These are phyloP conservation scores for Odocoileus hemionus DNA, from an alignment of 2,113 vertebrate species.

Conservation along the genomic window DNA sequence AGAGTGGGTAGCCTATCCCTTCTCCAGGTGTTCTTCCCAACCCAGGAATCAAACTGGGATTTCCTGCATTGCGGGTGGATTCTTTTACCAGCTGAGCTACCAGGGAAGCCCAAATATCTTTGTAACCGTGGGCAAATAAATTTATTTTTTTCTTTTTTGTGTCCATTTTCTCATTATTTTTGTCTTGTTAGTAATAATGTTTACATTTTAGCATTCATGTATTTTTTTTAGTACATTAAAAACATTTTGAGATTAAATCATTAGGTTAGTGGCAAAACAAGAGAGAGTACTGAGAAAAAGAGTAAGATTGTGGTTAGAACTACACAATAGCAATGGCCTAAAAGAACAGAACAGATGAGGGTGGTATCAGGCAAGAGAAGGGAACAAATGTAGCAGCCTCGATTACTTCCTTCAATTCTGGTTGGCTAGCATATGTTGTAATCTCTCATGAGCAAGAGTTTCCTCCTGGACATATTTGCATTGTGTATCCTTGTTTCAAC, in stretches of 20 bases:
- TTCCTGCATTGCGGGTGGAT: rapidly evolving
- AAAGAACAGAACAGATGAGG: background rate
- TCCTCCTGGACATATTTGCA: background rate
- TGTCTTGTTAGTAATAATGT: background rate
- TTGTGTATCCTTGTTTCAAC: background rate
- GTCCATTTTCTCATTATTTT: background rate
- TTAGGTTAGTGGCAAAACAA: background rate
- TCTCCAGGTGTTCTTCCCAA: background rate
- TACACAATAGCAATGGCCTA: background rate
- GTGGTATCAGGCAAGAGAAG: background rate
- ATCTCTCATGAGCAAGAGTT: background rate
- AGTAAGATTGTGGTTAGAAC: background rate
- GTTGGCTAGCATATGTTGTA: background rate
- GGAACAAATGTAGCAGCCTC: background rate
- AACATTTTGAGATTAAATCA: background rate
- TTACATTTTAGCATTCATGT: background rate
- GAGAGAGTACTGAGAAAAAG: background rate
- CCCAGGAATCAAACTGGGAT: background rate
- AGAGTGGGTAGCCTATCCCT: background rate
- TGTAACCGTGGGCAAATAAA: background rate
- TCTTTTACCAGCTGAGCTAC: background rate
- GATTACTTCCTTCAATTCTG: background rate
- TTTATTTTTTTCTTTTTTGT: background rate
- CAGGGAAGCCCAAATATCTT: background rate
- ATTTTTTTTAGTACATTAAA: background rate